phyloP scores from a whole-genome alignment of 2,797 vertebrate species.

The Gambusia yucatana region DNA sequence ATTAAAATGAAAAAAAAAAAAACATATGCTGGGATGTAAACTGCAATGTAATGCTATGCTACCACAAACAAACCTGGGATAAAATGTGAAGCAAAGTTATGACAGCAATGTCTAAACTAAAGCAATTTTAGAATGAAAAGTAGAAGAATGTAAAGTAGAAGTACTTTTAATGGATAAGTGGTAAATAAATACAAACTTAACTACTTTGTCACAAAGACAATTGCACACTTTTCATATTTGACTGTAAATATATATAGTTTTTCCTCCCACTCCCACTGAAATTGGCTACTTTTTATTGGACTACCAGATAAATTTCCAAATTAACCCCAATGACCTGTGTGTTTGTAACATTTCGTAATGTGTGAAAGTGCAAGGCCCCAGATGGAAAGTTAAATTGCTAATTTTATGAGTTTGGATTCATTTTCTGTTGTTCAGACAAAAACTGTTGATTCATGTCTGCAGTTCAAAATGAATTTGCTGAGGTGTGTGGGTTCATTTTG shows the following conservation, averaged over 20 bases:
- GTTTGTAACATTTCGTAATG: background rate
- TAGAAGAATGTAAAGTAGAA: too few relatives aligned
- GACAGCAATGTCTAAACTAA: too few relatives aligned
- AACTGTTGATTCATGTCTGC: background rate
- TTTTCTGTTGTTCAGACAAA: background rate
- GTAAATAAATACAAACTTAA: too few relatives aligned
- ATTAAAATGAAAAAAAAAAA: too few relatives aligned
- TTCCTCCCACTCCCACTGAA: background rate
- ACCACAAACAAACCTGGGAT: too few relatives aligned
- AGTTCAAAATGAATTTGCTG: background rate
- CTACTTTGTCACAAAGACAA: background rate
- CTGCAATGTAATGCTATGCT: too few relatives aligned
- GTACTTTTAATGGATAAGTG: too few relatives aligned
- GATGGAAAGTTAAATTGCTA: background rate
- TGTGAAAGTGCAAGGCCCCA: background rate
- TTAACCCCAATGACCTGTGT: background rate
- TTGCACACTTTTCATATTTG: background rate
- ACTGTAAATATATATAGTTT: background rate
- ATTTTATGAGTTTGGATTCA: background rate
- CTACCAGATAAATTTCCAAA: background rate
- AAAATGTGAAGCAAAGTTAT: too few relatives aligned
- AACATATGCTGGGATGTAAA: too few relatives aligned
- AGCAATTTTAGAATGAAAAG: too few relatives aligned
- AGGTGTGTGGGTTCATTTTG: background rate
- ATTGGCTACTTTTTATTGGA: background rate